Evolutionary conservation across 2,888 invertebrate species (phyloP).

Genomic region (Zhengitettix transpicula): DNA sequence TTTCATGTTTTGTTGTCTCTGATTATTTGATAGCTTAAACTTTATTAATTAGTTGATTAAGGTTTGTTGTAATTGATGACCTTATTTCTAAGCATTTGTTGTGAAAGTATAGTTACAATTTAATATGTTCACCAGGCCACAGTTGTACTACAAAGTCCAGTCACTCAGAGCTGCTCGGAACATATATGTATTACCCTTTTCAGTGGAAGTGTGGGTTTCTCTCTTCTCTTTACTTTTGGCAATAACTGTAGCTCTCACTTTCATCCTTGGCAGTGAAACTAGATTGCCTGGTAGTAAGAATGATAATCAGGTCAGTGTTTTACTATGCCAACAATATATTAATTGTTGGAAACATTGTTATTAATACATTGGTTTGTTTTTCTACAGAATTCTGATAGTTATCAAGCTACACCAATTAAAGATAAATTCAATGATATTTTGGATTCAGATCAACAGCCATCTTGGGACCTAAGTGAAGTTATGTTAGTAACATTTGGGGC

Average conservation of each 20-base stretch:
- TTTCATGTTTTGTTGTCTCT: no score
- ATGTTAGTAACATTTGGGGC: slow-evolving; percentile 12
- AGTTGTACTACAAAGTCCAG: slow-evolving; percentile 6
- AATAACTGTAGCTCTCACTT: slow-evolving; percentile 9
- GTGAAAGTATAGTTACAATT: no score
- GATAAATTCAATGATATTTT: not conserved
- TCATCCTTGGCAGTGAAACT: slow-evolving; percentile 7
- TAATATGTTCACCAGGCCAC: slow-evolving; percentile 1
- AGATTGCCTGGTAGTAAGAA: not conserved
- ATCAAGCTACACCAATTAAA: not conserved
- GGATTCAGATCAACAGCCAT: not conserved
- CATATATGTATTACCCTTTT: slow-evolving; percentile 10
- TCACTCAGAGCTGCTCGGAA: slow-evolving; percentile 8
- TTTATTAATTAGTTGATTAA: no score
- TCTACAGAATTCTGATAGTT: not conserved
- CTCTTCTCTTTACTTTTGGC: slow-evolving; percentile 6
- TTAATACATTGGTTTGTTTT: not conserved
- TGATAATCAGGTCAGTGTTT: not conserved
- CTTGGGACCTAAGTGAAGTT: slow-evolving; percentile 12
- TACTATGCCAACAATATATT: not conserved
- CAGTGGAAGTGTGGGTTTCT: slow-evolving; percentile 8
- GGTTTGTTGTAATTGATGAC: no score
- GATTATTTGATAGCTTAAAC: no score
- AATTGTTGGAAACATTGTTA: not conserved
- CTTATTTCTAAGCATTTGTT: no score